Evolutionary conservation across 2,888 invertebrate species (phyloP), one percentile per base, ranked within the genome.

Genomic region (Campoplex capitator): DNA sequence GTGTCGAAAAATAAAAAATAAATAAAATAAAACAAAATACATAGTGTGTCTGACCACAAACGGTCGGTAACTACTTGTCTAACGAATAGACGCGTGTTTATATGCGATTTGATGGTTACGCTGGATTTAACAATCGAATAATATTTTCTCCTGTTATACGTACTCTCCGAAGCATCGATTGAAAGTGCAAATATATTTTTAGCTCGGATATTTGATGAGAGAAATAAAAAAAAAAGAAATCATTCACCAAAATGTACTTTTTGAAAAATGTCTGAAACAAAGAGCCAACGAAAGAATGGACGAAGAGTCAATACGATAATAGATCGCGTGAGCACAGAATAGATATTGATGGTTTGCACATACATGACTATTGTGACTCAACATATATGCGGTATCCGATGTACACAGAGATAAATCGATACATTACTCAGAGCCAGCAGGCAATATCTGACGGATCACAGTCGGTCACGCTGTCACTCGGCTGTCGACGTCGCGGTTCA

Each of bases 391-490:
- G 35, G 13, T 32, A 35, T 75, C 54, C 75, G 35, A 42, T 58
- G 77, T 65, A 56, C 51, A 76, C 65, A 32, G 51, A 67, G 28
- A 71, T 65, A 38, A 42, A 74, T 48, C 75, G 76, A 82, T 83
- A 75, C 75, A 81, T 83, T 68, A 86, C 67, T 23, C 48, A 56
- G 70, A 83, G 78, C 54, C 62, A 16, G 62, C 62, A 16, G 62
- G 56, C 82, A 82, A 84, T 87, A 56, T 82, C 82, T 76, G 84
- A 82, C 56, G 78, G 74, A 84, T 84, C 78, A 77, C 67, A 83
- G 75, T 84, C 81, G 84, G 81, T 84, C 82, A 73, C 62, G 70
- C 82, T 83, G 87, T 84, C 86, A 56, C 77, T 82, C 73, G 79
- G 32, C 79, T 79, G 79, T 79, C 79, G 70, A 56, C 45, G 28